A percentile compares a stretch with the other conserved stretches of the same genome.
Conservation (phyloP, 1,140 invertebrate genomes). For the Amphibalanus amphitrite region DNA sequence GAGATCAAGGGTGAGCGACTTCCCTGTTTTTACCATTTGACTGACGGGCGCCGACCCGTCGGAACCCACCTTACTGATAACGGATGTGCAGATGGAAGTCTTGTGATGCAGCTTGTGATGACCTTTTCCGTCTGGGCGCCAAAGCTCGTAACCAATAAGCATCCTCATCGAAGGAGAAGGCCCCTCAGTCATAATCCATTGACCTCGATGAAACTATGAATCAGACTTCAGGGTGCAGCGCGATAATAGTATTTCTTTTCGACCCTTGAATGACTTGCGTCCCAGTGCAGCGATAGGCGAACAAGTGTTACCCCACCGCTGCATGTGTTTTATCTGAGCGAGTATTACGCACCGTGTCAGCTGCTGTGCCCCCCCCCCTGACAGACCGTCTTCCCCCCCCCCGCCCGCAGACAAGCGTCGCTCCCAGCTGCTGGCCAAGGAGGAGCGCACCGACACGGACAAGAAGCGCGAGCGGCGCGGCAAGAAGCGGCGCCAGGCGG, state of each 20-base stretch:
- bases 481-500: slow-evolving; percentile 59
- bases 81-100: too few relatives aligned
- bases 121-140: too few relatives aligned
- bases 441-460: slow-evolving; percentile 67
- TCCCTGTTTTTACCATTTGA: not conserved
- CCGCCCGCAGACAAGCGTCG: slow-evolving; percentile 43
- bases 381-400: slow-evolving; percentile 1
- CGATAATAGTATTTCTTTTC: slow-evolving; percentile 7
- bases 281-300: too few relatives aligned
- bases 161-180: too few relatives aligned
- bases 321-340: not conserved
- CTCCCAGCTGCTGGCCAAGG: slow-evolving; percentile 55
- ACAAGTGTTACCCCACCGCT: not conserved
- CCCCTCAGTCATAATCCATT: too few relatives aligned
- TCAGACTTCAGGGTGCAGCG: too few relatives aligned
- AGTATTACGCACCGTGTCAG: not conserved
- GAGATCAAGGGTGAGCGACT: slow-evolving; percentile 56
- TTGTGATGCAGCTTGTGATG: too few relatives aligned
- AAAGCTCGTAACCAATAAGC: too few relatives aligned
- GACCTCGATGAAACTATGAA: too few relatives aligned
- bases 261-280: slow-evolving; percentile 6
- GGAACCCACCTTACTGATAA: too few relatives aligned
- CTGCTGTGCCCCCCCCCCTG: not conserved
- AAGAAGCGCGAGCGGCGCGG: slow-evolving; percentile 70
- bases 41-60: too few relatives aligned